Evolutionary conservation across 37 sponge, comb jelly and placozoan genomes (phyloP), one percentile per base, ranked within the genome.

Genomic region (Diacarnus erythraeanus): DNA sequence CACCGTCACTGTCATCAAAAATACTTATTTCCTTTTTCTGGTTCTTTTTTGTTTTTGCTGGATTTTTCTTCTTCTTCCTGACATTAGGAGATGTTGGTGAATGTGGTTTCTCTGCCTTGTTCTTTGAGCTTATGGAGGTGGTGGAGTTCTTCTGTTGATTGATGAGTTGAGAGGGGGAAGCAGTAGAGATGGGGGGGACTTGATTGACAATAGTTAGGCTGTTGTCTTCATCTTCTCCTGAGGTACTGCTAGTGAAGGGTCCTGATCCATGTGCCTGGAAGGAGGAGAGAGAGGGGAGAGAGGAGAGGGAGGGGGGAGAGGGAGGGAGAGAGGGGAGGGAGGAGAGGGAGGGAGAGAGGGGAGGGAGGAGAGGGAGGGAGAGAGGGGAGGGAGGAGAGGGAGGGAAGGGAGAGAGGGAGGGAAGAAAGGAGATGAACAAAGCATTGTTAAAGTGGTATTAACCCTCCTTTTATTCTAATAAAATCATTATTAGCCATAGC

Each of bases 381-480:
- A 38, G 56, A 44, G 54, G 74, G 74, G 26, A 27, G 56, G 74
- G 54, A 38, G 74, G 56, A 26, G 30, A 56, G 74, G 43, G 74
- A 27, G 56, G n/a, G 30, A 39, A 39, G 54, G 54, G 74, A 26
- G 54, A 22, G 74, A 56, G n/a, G 74, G 54, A 26, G 30, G 56
- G 74, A 38, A 42, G 54, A 26, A 38, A 38, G 39, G n/a, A n/a
- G n/a, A n/a, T n/a, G n/a, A n/a, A n/a, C n/a, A n/a, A n/a, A n/a
- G n/a, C n/a, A n/a, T n/a, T n/a, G n/a, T n/a, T n/a, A n/a, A n/a
- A n/a, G n/a, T n/a, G n/a, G n/a, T n/a, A n/a, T n/a, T n/a, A n/a
- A n/a, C n/a, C n/a, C n/a, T n/a, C n/a, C n/a, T n/a, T n/a, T n/a
- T n/a, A n/a, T n/a, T n/a, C n/a, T n/a, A n/a, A n/a, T n/a, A n/a